phyloP scores from a whole-genome alignment of 2,113 vertebrate species.

The Erinaceus europaeus region DNA sequence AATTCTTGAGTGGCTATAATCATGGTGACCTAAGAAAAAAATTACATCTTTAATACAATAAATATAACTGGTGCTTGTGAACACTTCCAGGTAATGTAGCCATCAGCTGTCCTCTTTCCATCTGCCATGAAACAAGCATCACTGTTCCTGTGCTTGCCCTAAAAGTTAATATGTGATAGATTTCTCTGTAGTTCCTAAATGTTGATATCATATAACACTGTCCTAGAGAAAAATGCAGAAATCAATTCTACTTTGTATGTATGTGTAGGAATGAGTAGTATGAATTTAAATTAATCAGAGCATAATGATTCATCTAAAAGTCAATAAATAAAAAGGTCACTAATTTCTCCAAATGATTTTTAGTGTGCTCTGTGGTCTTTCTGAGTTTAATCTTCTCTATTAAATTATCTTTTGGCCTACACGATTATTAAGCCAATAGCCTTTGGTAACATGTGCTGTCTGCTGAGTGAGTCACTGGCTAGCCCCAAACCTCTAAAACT shows the following conservation, averaged over 20 bases:
- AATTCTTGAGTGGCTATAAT: neutral
- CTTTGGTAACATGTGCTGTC: no score
- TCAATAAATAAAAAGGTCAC: constrained; percentile 67
- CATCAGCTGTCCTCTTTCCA: neutral
- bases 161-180: neutral
- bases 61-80: neutral
- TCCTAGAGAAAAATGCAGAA: constrained; percentile 6
- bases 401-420: constrained; percentile 50
- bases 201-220: neutral
- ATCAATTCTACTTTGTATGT: constrained; percentile 37
- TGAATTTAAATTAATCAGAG: constrained; percentile 59
- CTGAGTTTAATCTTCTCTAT: constrained; percentile 58
- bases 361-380: constrained; percentile 47
- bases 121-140: neutral
- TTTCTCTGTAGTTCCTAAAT: neutral
- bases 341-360: constrained; percentile 68
- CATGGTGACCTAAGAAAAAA: neutral
- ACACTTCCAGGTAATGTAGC: neutral
- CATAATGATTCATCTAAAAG: constrained; percentile 53
- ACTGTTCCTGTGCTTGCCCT: neutral
- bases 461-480: no score
- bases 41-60: neutral
- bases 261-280: constrained; percentile 13
- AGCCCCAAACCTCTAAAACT: no score
- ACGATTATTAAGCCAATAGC: constrained; percentile 56